Evolutionary conservation across 2,888 invertebrate species (phyloP), one percentile per base, ranked within the genome.

Genomic region (Lasioglossum morio): DNA sequence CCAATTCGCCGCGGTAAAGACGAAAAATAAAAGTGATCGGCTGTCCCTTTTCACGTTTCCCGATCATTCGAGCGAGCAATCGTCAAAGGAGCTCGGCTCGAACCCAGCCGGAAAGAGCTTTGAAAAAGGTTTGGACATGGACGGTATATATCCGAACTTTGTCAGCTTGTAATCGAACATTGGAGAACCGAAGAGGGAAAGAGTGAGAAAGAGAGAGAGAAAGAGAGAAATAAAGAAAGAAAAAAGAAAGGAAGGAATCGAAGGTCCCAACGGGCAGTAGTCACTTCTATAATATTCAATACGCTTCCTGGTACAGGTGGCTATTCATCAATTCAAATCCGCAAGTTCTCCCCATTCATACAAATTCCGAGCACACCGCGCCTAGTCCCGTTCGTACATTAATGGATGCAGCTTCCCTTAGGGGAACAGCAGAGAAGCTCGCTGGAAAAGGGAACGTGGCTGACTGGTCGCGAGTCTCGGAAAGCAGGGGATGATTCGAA

Each of bases 241-340:
- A 63, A 63, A 63, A 63, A 63, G 63, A 19, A 43, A 63, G 48
- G 78, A 78, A 88, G 81, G 87, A 89, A 90, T 87, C 85, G 88
- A 89, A 79, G 82, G 83, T 84, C 75, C 85, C 83, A 66, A 60
- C 27, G 77, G 79, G 77, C 81, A 80, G 81, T 89, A 91, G 89
- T 92, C 91, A 88, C 85, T 92, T 90, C 87, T 88, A 90, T 88
- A 91, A 91, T 92, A 93, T 94, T 92, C 92, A 93, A 94, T 94
- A 91, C 91, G 88, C 90, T 81, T 73, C 79, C 77, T 77, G 77
- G 84, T 89, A 87, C 90, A 88, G 91, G 89, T 90, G 91, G 91
- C 93, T 92, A 94, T 94, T 94, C 94, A 92, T 94, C 93, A 93
- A 93, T 94, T 94, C 92, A 90, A 92, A 93, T 94, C 93, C 92